Evolutionary conservation across 2,888 invertebrate species (phyloP).

Genomic region (Pemphredon lugubris): DNA sequence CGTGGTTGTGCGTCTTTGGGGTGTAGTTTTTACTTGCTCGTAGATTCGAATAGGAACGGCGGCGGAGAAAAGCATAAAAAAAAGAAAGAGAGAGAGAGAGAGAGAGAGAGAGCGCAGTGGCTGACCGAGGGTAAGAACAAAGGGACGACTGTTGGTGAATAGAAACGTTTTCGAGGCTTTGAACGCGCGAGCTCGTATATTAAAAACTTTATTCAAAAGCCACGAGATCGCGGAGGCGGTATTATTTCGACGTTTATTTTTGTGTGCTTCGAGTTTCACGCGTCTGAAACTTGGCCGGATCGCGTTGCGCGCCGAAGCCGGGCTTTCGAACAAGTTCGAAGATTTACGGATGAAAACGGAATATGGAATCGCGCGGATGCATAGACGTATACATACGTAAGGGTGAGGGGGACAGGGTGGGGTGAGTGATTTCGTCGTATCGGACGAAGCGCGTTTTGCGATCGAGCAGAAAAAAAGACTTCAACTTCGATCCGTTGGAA

Average conservation of each 20-base stretch:
- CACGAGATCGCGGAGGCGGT: conserved; percentile 36
- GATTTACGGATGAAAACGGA: conserved; percentile 51
- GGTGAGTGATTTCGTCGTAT: too few relatives aligned
- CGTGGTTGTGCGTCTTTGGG: conserved; percentile 39
- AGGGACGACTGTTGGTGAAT: conserved; percentile 50
- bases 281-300: too few relatives aligned
- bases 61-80: conserved; percentile 1
- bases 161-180: conserved; percentile 52
- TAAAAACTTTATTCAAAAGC: conserved; percentile 57
- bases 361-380: conserved; percentile 34
- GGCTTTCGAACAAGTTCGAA: too few relatives aligned
- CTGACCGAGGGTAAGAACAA: conserved; percentile 62
- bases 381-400: background rate
- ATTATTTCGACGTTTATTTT: conserved; percentile 60
- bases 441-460: conserved; percentile 58
- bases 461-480: conserved; percentile 49
- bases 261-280: conserved; percentile 47
- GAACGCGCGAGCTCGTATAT: conserved; percentile 46
- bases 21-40: conserved; percentile 36
- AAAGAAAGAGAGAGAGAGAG: conserved; percentile 26
- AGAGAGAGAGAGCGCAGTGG: too few relatives aligned
- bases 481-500: conserved; percentile 23
- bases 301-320: too few relatives aligned
- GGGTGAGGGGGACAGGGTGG: conserved; percentile 22
- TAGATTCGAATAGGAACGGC: background rate